Conservation (phyloP, 2,888 invertebrate species). For the Scaeva pyrastri region DNA sequence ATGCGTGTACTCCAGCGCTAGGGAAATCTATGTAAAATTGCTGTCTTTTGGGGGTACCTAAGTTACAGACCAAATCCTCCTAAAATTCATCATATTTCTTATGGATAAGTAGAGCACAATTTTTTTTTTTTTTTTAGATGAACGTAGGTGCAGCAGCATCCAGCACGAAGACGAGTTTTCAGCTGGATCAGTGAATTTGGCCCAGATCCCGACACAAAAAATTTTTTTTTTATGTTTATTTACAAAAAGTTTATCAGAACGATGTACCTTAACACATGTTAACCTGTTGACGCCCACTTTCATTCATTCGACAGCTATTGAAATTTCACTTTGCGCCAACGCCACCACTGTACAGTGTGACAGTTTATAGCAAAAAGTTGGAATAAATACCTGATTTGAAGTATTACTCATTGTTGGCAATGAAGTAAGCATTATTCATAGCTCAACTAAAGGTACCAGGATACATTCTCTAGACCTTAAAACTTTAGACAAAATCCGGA, state of each 20-base stretch:
- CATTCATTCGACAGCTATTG: constrained; percentile 68
- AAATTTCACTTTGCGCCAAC: constrained; percentile 60
- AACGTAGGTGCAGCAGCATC: constrained; percentile 59
- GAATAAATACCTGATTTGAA: neutral
- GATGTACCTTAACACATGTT: constrained; percentile 67
- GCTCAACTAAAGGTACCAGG: too few relatives aligned
- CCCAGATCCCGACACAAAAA: constrained; percentile 66
- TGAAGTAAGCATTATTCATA: too few relatives aligned
- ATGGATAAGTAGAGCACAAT: constrained; percentile 32
- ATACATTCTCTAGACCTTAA: too few relatives aligned
- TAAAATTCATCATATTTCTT: neutral
- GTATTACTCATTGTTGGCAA: too few relatives aligned
- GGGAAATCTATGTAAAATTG: too few relatives aligned
- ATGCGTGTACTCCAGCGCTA: too few relatives aligned
- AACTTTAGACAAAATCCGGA: too few relatives aligned
- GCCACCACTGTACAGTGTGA: neutral
- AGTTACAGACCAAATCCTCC: too few relatives aligned
- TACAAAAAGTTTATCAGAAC: constrained; percentile 43
- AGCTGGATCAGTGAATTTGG: constrained; percentile 60
- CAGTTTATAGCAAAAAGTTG: neutral
- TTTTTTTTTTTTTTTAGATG: constrained; percentile 15
- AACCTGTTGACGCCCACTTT: constrained; percentile 74
- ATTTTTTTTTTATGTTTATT: constrained; percentile 17
- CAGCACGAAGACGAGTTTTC: constrained; percentile 28
- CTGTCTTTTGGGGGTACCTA: too few relatives aligned